A percentile compares a stretch with the other conserved stretches of the same genome.
Conservation (phyloP, 2,888 invertebrate species). For the Erebia ligea region DNA sequence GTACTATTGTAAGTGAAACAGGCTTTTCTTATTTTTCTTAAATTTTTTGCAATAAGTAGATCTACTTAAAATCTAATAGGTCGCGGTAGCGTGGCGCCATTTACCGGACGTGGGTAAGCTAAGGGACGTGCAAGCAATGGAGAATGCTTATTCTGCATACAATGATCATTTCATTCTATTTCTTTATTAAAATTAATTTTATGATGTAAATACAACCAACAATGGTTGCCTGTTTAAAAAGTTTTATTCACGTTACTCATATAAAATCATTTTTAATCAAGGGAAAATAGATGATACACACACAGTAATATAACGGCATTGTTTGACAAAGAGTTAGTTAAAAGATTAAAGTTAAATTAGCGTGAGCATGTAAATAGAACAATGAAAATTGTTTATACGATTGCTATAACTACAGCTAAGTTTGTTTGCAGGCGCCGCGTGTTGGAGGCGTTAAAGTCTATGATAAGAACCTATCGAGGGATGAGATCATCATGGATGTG, state of each 20-base stretch:
- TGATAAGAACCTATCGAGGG: slow-evolving; percentile 94
- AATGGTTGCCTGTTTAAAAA: too few relatives aligned
- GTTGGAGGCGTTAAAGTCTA: slow-evolving; percentile 98
- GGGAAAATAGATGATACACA: background rate
- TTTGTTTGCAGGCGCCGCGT: slow-evolving; percentile 90
- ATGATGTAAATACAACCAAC: too few relatives aligned
- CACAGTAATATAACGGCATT: background rate
- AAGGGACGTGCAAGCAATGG: background rate
- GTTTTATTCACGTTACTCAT: background rate
- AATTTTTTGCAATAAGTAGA: background rate
- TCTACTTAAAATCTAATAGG: background rate
- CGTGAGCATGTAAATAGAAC: slow-evolving; percentile 10
- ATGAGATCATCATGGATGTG: slow-evolving; percentile 98
- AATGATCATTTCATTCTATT: background rate
- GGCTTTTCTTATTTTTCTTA: background rate
- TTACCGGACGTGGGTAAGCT: background rate
- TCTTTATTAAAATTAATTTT: too few relatives aligned
- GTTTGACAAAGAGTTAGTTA: slow-evolving; percentile 7
- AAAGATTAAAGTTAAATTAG: slow-evolving; percentile 23
- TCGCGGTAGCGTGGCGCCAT: background rate
- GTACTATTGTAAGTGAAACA: slow-evolving; percentile 91
- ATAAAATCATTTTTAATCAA: background rate
- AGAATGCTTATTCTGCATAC: background rate
- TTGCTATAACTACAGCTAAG: slow-evolving; percentile 7
- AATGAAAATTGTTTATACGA: slow-evolving; percentile 18